Evolutionary conservation across 2,797 vertebrate species (phyloP), one percentile per base, ranked within the genome.

Genomic region (Rhinella marina): DNA sequence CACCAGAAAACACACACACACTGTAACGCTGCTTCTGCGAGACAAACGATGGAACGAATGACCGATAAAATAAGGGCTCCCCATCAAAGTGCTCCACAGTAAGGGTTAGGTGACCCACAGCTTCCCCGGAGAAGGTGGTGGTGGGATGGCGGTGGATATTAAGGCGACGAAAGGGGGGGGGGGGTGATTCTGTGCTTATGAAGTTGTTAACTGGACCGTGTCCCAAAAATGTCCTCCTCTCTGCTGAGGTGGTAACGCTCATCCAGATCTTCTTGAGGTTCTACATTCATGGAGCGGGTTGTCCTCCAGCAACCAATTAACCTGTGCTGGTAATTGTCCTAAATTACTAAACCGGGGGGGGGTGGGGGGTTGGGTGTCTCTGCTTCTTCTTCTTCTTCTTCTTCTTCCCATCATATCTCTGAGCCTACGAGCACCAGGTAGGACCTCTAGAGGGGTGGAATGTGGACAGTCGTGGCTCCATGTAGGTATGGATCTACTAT

Each of bases 141-240:
- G 68, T 66, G 16, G 16, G 57, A 66, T 62, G 68, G 73, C 59
- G 21, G 72, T 83, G 19, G 52, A 48, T 7, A 54, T 86, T 88
- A 88, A 88, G 88, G 84, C 88, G 81, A 61, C 8, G 61, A 9
- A n/a, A 9, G 61, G 17, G 2, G 32, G 81, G 72, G 23, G 7
- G 77, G 76, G 57, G 77, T 14, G 23, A 81, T 57, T 70, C 84
- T 88, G 88, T 89, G 88, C 88, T 89, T 89, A 81, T 86, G 88
- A 80, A 76, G 77, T 50, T 76, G 50, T 86, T 68, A 82, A 27
- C 81, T 75, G 64, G n/a, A 85, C 11, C 17, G 59, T 72, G 19
- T 81, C 57, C 81, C 59, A 59, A 66, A 11, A 61, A 64, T 9
- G 19, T 48, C 52, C 54, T 61, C 29, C 48, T 13, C 23, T 1